Evolutionary conservation across 2,888 invertebrate species (phyloP).

Genomic region (Myopa tessellatipennis): DNA sequence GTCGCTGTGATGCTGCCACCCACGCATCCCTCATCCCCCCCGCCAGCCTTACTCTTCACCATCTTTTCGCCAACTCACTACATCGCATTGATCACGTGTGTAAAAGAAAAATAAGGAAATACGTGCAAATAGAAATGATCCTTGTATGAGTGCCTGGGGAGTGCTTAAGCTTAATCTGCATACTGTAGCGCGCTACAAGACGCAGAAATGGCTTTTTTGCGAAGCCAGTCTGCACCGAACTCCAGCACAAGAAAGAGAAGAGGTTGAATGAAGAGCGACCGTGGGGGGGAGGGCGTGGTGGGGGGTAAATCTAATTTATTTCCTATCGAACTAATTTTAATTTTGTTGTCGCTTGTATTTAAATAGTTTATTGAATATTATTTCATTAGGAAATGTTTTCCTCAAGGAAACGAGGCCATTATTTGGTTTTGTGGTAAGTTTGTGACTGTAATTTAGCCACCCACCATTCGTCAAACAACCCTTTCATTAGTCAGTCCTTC

Average conservation of each 20-base stretch:
- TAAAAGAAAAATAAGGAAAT: constrained; percentile 57
- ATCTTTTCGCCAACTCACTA: neutral
- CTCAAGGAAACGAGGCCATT: no score
- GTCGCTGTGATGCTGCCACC: neutral
- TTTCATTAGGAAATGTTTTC: no score
- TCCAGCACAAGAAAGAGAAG: neutral
- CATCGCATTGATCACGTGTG: constrained; percentile 20
- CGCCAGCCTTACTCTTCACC: no score
- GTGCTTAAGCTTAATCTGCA: constrained; percentile 66
- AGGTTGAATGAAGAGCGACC: neutral
- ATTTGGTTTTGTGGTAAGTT: no score
- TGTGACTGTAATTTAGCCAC: no score
- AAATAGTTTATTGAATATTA: no score
- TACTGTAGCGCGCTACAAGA: constrained; percentile 35
- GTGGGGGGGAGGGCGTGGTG: neutral
- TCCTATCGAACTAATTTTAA: constrained; percentile 14
- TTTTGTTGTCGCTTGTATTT: neutral
- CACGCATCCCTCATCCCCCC: neutral
- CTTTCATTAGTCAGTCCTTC: no score
- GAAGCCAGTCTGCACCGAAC: neutral
- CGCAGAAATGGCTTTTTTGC: no score
- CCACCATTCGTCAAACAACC: no score
- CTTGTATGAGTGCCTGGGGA: constrained; percentile 64
- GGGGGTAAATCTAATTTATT: neutral
- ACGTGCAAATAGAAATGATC: constrained; percentile 67